phyloP scores from a whole-genome alignment of 2,113 vertebrate genomes.

The Archilochus colubris region DNA sequence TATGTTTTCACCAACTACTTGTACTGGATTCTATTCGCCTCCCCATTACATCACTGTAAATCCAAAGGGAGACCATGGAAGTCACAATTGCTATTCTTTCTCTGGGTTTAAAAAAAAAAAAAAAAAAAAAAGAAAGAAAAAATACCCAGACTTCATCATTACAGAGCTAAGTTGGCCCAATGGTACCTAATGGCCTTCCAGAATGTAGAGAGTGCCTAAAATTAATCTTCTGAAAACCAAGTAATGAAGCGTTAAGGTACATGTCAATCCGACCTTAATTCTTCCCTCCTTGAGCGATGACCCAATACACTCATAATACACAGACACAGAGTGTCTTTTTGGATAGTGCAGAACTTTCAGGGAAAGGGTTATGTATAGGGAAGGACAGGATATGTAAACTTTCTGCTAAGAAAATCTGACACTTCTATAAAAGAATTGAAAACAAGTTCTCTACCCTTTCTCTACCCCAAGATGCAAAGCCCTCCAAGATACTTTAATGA shows the following conservation, averaged over 20 bases:
- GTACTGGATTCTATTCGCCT: background rate
- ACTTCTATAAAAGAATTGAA: background rate
- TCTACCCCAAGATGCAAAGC: background rate
- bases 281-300: constrained; percentile 65
- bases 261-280: constrained; percentile 19
- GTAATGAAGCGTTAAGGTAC: constrained; percentile 67
- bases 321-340: background rate
- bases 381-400: background rate
- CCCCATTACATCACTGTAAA: background rate
- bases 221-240: constrained; percentile 62
- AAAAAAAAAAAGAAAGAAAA: background rate
- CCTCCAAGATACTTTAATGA: background rate
- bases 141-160: constrained; percentile 18
- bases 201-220: constrained; percentile 30
- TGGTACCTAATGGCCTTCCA: constrained; percentile 32
- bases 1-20: background rate
- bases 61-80: background rate
- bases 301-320: constrained; percentile 16
- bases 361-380: accelerated
- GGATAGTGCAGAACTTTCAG: background rate
- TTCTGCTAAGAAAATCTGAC: background rate
- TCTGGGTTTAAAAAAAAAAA: background rate
- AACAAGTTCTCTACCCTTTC: background rate
- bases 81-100: background rate
- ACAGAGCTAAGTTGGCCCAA: background rate